Conservation (phyloP, 2,797 vertebrate genomes). For the Mormyrus hasselquistii region DNA sequence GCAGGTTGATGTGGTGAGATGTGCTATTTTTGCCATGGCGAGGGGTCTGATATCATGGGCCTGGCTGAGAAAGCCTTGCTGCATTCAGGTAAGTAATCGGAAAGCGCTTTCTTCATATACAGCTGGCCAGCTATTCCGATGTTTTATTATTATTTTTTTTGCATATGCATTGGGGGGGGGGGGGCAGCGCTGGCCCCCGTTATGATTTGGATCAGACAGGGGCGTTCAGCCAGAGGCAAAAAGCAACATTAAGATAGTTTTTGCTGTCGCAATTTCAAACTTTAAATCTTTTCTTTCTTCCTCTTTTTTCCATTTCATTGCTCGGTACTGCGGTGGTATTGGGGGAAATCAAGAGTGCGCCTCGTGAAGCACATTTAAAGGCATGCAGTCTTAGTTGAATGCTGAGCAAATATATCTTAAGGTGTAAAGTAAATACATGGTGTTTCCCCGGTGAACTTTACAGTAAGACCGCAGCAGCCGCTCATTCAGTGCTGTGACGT, state of each 20-base stretch:
- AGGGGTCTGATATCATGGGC: slow-evolving; percentile 79
- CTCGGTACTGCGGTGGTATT: not conserved
- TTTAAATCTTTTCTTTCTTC: not conserved
- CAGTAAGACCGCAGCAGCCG: not conserved
- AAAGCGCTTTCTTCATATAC: slow-evolving; percentile 8
- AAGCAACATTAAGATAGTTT: not conserved
- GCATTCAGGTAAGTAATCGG: slow-evolving; percentile 72
- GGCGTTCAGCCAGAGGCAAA: not conserved
- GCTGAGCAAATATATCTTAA: not conserved
- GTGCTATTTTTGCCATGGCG: slow-evolving; percentile 78
- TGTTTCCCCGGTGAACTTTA: not conserved
- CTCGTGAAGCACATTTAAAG: not conserved
- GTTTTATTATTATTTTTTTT: not conserved
- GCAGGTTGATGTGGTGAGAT: slow-evolving; percentile 72
- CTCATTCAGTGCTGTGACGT: not conserved
- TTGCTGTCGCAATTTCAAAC: slow-evolving; percentile 13
- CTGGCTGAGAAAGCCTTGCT: slow-evolving; percentile 78
- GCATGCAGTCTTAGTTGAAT: not conserved
- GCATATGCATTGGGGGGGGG: not conserved
- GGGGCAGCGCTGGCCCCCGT: not conserved
- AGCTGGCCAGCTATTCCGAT: not conserved
- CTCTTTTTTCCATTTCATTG: not conserved
- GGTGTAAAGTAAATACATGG: not conserved
- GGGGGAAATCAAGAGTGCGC: not conserved
- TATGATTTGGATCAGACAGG: not conserved